phyloP scores from a whole-genome alignment of 2,797 vertebrate species.

The Rousettus madagascariensis region DNA sequence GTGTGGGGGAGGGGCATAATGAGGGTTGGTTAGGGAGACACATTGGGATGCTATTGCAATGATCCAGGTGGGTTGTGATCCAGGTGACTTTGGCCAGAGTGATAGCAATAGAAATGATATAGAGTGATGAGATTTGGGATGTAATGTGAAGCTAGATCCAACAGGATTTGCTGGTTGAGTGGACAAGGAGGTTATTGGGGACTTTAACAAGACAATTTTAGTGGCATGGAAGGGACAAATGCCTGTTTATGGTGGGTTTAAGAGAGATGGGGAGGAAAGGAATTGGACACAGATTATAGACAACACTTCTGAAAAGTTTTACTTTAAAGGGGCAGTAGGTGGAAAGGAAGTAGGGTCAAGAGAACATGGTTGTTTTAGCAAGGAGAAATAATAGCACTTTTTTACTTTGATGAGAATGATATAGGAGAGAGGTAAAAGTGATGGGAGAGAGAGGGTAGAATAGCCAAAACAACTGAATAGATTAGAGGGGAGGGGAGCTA shows the following conservation, averaged over 20 bases:
- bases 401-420: not conserved
- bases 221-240: not conserved
- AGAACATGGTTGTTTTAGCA: not conserved
- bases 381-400: not conserved
- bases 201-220: not conserved
- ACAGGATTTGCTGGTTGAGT: not conserved
- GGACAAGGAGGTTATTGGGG: not conserved
- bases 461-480: not conserved
- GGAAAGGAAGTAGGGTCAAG: not conserved
- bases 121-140: not conserved
- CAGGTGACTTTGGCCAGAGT: not conserved
- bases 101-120: not conserved
- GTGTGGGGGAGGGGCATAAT: not conserved
- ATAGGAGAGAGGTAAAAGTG: not conserved
- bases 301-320: not conserved
- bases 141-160: not conserved
- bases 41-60: not conserved
- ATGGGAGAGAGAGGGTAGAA: not conserved
- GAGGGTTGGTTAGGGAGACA: not conserved
- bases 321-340: not conserved
- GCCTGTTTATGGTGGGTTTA: not conserved
- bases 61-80: not conserved
- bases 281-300: not conserved
- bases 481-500: not conserved
- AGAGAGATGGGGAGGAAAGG: not conserved